phyloP scores from a whole-genome alignment of 2,797 vertebrate species.

The Manis pentadactyla region DNA sequence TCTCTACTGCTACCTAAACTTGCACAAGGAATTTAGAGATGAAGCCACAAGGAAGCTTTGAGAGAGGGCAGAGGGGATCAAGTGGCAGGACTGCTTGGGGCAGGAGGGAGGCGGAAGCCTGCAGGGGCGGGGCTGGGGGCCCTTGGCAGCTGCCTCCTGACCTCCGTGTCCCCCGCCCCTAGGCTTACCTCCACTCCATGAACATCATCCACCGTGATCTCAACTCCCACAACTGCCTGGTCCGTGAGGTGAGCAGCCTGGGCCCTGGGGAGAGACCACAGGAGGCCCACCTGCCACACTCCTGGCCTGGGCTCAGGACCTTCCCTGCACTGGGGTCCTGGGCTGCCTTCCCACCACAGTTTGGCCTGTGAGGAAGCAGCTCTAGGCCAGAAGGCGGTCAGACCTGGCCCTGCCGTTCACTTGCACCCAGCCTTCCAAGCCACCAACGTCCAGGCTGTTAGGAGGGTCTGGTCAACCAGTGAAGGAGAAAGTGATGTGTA shows the following conservation, averaged over 20 bases:
- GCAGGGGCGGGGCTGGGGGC: background rate
- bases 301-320: accelerated
- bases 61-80: background rate
- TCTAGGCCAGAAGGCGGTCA: background rate
- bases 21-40: background rate
- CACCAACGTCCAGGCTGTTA: background rate
- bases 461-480: background rate
- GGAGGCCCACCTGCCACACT: background rate
- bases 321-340: background rate
- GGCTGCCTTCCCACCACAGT: accelerated
- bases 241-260: slow-evolving; percentile 92
- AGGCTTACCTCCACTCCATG: slow-evolving; percentile 99
- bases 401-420: background rate
- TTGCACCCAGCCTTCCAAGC: too few species aligned
- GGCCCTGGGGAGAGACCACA: accelerated
- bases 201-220: slow-evolving; percentile 99
- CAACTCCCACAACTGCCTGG: slow-evolving; percentile 98
- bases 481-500: background rate
- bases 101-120: background rate
- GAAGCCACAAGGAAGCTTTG: background rate
- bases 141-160: background rate
- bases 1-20: background rate
- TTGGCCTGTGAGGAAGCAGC: background rate
- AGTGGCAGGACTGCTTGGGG: background rate
- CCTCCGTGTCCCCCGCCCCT: background rate